These are phyloP conservation scores for Lepilemur septentrionalis DNA, from an alignment of 2,797 vertebrate species.

Conservation along the genomic window DNA sequence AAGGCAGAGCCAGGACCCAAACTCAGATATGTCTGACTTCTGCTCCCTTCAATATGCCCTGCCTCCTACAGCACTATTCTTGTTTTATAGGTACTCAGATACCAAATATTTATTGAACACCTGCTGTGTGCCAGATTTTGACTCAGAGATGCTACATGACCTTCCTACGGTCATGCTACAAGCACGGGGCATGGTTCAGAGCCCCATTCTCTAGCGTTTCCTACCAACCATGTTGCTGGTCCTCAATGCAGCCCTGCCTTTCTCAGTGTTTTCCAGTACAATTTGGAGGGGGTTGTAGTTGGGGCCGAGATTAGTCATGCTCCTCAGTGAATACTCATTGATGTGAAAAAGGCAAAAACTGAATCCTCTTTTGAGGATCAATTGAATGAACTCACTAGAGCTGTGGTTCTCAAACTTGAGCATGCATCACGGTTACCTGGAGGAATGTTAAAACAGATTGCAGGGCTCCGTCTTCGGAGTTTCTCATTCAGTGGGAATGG, in stretches of 20 bases:
- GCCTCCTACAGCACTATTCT: neutral
- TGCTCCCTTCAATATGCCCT: neutral
- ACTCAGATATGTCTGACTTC: neutral
- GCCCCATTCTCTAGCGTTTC: neutral
- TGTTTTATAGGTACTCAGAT: neutral
- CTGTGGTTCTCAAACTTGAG: slow-evolving; percentile 25
- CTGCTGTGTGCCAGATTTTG: neutral
- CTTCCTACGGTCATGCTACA: neutral
- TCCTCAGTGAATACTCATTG: neutral
- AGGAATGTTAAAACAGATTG: neutral
- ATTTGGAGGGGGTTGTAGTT: neutral
- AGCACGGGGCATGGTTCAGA: neutral
- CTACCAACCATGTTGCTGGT: neutral
- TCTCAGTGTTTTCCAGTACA: neutral
- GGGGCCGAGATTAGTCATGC: neutral
- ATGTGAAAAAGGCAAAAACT: neutral
- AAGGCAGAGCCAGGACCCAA: neutral
- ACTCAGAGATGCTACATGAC: neutral
- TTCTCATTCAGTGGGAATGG: neutral
- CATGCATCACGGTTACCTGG: neutral
- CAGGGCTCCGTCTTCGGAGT: neutral
- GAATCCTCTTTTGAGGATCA: rapidly evolving
- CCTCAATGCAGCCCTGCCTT: neutral
- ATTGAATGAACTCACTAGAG: neutral
- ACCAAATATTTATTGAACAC: neutral